Conservation (phyloP, 2,888 invertebrate species). For the Creontiades dilutus region DNA sequence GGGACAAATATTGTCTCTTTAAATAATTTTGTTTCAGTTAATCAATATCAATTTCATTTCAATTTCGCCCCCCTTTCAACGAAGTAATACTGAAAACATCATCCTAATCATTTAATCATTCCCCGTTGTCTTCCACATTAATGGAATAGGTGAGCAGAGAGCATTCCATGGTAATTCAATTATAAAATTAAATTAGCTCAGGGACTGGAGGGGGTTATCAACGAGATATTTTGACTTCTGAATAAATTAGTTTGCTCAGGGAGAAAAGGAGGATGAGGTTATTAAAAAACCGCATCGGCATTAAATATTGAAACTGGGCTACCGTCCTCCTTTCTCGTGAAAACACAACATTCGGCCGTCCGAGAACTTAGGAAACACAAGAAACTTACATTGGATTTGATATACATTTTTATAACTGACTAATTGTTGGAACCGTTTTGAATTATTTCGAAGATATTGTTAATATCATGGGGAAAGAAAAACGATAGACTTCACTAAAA, state of each 20-base stretch:
- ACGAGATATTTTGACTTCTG: background rate
- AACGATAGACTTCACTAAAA: too few species aligned
- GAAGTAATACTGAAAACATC: background rate
- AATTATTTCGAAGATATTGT: too few species aligned
- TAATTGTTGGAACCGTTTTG: too few species aligned
- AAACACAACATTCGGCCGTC: background rate
- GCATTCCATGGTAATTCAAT: conserved; percentile 3
- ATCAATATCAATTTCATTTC: too few species aligned
- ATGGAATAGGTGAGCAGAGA: background rate
- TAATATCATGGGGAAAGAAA: too few species aligned
- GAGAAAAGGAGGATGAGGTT: conserved; percentile 11
- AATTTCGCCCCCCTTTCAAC: too few species aligned
- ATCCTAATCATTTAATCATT: background rate
- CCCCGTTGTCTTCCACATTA: background rate
- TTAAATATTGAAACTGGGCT: conserved; percentile 22
- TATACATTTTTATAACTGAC: too few species aligned
- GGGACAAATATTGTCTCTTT: too few species aligned
- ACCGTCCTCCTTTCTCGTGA: background rate
- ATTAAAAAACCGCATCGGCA: conserved; percentile 11
- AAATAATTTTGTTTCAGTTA: too few species aligned
- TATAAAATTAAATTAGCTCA: conserved; percentile 1
- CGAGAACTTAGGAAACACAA: too few species aligned
- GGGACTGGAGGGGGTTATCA: background rate
- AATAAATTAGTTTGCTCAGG: background rate
- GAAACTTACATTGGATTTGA: too few species aligned